These are phyloP conservation scores for Tretioscincus oriximinensis DNA, from an alignment of 2,113 vertebrate genomes.

Conservation along the genomic window DNA sequence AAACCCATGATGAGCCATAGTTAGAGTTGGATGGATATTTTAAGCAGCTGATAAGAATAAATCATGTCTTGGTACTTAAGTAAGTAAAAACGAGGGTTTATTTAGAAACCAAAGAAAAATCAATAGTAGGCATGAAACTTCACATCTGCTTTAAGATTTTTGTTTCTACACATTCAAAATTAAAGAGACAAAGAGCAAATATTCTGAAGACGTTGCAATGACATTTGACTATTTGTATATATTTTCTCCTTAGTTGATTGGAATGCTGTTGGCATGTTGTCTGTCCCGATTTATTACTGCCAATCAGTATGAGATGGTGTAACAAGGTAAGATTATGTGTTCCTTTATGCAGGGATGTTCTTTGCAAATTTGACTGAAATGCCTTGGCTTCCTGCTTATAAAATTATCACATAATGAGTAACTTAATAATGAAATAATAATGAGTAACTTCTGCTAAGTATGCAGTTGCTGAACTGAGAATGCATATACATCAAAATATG, in stretches of 20 bases:
- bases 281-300: constrained; percentile 98
- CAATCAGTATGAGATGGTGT: constrained; percentile 99
- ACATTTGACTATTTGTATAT: constrained; percentile 7
- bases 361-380: accelerated
- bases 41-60: not conserved
- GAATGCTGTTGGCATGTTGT: constrained; percentile 98
- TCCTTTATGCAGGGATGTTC: accelerated
- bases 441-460: accelerated
- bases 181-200: not conserved
- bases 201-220: not conserved
- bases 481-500: not conserved
- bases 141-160: not conserved
- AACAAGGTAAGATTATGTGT: constrained; percentile 77
- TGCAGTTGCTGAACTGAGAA: constrained; percentile 6
- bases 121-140: not conserved
- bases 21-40: not conserved
- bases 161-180: not conserved
- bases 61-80: not conserved
- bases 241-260: constrained; percentile 83
- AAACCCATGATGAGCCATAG: not conserved
- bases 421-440: not conserved
- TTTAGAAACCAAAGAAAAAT: not conserved
- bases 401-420: not conserved
- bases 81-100: too few relatives aligned
- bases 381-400: not conserved